Percentiles rank a stretch among this genome's conserved stretches.
These are phyloP conservation scores for Apotomis turbidana DNA, from an alignment of 2,888 invertebrate genomes.

Conservation along the genomic window DNA sequence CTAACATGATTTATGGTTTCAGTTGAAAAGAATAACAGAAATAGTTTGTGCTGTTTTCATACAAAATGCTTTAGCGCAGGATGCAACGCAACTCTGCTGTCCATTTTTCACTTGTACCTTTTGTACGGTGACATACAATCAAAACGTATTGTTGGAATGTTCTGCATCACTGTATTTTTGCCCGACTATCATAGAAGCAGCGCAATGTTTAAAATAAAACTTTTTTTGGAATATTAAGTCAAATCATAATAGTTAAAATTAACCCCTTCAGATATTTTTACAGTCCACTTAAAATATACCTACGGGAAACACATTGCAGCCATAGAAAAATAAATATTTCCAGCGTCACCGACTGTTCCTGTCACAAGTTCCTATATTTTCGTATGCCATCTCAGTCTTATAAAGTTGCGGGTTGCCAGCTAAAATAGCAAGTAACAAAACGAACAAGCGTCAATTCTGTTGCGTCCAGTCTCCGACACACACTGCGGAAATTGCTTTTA, in stretches of 20 bases:
- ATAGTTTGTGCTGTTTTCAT: background rate
- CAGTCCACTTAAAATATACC: too few relatives aligned
- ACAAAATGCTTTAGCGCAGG: too few relatives aligned
- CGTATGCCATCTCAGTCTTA: background rate
- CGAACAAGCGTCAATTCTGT: constrained; percentile 45
- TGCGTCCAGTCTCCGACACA: constrained; percentile 59
- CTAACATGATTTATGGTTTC: too few relatives aligned
- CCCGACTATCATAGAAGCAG: too few relatives aligned
- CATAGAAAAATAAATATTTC: background rate
- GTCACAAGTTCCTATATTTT: background rate
- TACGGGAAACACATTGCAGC: background rate
- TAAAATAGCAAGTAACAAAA: constrained; percentile 47
- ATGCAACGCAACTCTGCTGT: background rate
- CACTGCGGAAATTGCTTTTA: constrained; percentile 76
- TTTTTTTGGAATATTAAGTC: too few relatives aligned
- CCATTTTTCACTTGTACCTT: constrained; percentile 1
- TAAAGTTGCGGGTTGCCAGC: background rate
- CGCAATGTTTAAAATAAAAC: too few relatives aligned
- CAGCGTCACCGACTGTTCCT: background rate
- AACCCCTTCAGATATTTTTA: too few relatives aligned
- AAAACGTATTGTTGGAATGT: background rate
- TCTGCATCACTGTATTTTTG: background rate
- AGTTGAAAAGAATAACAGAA: background rate
- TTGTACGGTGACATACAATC: constrained; percentile 3
- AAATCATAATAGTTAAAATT: too few relatives aligned